Evolutionary conservation across 2,888 invertebrate species (phyloP), one percentile per base, ranked within the genome.

Genomic region (Andrena flavipes): DNA sequence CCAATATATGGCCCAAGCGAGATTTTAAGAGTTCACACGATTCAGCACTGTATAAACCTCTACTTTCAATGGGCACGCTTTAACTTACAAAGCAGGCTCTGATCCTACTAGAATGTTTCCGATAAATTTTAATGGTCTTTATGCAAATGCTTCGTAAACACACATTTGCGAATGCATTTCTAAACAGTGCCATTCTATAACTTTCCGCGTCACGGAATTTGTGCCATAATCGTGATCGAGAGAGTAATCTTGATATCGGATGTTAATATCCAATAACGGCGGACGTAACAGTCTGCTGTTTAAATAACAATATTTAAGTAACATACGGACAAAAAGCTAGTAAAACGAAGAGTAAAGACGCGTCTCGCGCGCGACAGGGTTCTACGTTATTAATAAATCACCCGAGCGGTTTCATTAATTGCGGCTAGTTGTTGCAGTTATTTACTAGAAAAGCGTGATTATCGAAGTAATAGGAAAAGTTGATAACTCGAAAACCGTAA

Each of bases 401-500:
- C 30, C 30, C 7, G 0, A 69, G 73, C n/a, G 30, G 48, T 54
- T 64, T 64, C 56, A 23, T 77, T 56, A 30, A 73, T 26, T 62
- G 35, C 26, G 49, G 54, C 13, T 64, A 8, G 42, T 69, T 26
- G 7, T 48, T 59, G 16, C 16, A 33, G 49, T 77, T 81, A 73
- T 83, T 81, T 83, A 67, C 54, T 83, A 70, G 35, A 76, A 76
- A 10, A 48, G 48, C 33, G 16, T 69, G 69, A 77, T 77, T 70
- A 83, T 72, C 72, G 29, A 13, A 69, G 76, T 76, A 84, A 79
- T 82, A 76, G 79, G 69, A 76, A 84, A 85, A 76, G 68, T 65
- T 82, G 87, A 86, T 82, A 84, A 79, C 29, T 69, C 64, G 54
- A 71, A 81, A 84, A 82, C 68, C 56, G 67, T 82, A 84, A 83